These are phyloP conservation scores for Xestobium rufovillosum DNA, from an alignment of 2,888 invertebrate species.

Conservation along the genomic window DNA sequence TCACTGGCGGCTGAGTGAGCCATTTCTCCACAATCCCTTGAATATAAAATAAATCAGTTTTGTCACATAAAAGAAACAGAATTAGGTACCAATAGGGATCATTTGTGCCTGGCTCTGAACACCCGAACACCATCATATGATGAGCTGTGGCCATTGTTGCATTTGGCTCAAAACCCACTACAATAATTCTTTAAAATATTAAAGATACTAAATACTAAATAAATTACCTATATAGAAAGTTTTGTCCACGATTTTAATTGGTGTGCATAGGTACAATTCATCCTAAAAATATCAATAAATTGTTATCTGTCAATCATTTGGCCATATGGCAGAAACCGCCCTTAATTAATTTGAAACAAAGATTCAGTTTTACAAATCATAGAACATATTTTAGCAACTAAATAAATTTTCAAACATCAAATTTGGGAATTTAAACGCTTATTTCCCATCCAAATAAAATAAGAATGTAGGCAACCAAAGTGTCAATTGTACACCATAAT, in stretches of 20 bases:
- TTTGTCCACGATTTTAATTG: constrained; percentile 70
- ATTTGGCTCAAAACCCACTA: constrained; percentile 88
- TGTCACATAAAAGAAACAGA: constrained; percentile 4
- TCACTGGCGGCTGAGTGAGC: constrained; percentile 43
- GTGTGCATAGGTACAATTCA: constrained; percentile 87
- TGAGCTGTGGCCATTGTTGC: constrained; percentile 86
- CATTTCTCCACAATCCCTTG: constrained; percentile 95
- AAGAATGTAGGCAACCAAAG: constrained; percentile 11
- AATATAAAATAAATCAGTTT: constrained; percentile 16
- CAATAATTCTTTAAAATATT: constrained; percentile 29
- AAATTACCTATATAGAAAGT: constrained; percentile 75
- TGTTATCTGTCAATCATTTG: too few species aligned
- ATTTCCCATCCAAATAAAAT: too few species aligned
- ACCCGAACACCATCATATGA: constrained; percentile 90
- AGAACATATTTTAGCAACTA: too few species aligned
- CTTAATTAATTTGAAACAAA: too few species aligned
- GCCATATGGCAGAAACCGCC: too few species aligned
- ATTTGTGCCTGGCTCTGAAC: constrained; percentile 67
- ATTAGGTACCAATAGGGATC: constrained; percentile 73
- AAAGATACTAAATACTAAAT: constrained; percentile 10
- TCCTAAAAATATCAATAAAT: constrained; percentile 56
- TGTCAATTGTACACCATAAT: constrained; percentile 9
- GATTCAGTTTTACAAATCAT: too few species aligned
- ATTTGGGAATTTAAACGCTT: too few species aligned
- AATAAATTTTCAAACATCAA: too few species aligned